phyloP scores from a whole-genome alignment of 2,797 vertebrate genomes.

The Megalops cyprinoides region DNA sequence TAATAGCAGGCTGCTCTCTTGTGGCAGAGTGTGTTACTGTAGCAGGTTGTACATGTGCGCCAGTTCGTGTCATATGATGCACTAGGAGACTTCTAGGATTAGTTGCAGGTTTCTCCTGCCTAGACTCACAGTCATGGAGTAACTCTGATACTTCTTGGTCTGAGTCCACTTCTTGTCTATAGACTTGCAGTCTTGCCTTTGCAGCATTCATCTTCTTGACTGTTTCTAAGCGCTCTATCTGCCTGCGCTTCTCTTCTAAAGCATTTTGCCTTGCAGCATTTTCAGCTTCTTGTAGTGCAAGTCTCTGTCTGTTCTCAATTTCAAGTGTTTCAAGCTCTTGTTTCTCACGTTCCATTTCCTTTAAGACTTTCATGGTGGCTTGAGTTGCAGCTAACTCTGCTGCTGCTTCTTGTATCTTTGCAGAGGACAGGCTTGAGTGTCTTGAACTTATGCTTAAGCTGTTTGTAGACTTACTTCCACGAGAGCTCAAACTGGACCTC shows the following conservation, averaged over 20 bases:
- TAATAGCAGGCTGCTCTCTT: background rate
- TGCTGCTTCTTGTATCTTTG: constrained; percentile 41
- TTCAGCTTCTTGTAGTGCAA: constrained; percentile 44
- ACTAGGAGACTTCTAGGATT: background rate
- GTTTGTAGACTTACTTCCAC: background rate
- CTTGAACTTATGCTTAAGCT: background rate
- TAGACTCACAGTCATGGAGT: background rate
- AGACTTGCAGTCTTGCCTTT: constrained; percentile 39
- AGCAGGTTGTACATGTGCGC: background rate
- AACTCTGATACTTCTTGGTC: constrained; percentile 41
- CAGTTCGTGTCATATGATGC: background rate
- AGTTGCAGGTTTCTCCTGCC: background rate
- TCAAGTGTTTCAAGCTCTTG: constrained; percentile 38
- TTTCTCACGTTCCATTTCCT: constrained; percentile 34
- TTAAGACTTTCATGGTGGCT: constrained; percentile 27
- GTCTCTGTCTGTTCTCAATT: constrained; percentile 33
- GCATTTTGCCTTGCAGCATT: constrained; percentile 25
- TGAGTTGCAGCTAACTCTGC: constrained; percentile 44
- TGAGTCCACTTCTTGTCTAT: constrained; percentile 39
- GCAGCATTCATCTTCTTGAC: constrained; percentile 36
- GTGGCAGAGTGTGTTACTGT: background rate
- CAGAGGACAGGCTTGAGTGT: constrained; percentile 20
- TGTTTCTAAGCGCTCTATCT: constrained; percentile 26
- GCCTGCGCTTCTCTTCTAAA: constrained; percentile 41
- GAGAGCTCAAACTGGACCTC: background rate